Percentiles rank a stretch among this genome's conserved stretches.
phyloP scores from a whole-genome alignment of 2,797 vertebrate genomes.

The Scarus forsteni region DNA sequence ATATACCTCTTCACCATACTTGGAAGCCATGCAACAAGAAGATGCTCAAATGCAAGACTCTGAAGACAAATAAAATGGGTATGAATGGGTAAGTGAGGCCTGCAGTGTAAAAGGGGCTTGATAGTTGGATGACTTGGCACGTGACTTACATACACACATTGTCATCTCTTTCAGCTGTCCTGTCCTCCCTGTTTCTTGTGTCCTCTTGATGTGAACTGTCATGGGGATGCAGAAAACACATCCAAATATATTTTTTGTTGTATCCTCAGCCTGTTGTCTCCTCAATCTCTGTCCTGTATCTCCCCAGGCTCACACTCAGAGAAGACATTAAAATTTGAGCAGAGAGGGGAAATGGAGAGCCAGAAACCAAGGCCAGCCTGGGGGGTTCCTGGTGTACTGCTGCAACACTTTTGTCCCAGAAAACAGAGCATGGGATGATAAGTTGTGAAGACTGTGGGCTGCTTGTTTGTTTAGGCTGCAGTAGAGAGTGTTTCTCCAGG shows the following conservation, averaged over 20 bases:
- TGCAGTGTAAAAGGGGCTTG: too few relatives aligned
- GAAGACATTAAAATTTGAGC: conserved; percentile 66
- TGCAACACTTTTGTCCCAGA: conserved; percentile 63
- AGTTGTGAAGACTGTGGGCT: conserved; percentile 48
- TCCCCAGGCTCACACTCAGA: conserved; percentile 40
- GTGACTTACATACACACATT: not conserved
- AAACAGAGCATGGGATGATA: conserved; percentile 50
- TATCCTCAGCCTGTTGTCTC: conserved; percentile 41
- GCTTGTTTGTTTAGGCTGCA: conserved; percentile 48
- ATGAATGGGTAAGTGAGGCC: too few relatives aligned
- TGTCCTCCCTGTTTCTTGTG: conserved; percentile 19
- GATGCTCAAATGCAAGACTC: too few relatives aligned
- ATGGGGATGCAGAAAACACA: conserved; percentile 28
- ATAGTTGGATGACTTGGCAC: too few relatives aligned
- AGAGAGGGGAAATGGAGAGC: conserved; percentile 36
- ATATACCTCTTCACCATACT: too few relatives aligned
- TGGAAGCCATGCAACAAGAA: too few relatives aligned
- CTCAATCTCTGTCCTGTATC: conserved; percentile 40
- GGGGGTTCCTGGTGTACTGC: conserved; percentile 54
- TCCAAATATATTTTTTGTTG: conserved; percentile 47
- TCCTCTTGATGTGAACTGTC: conserved; percentile 37
- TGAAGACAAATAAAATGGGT: too few relatives aligned
- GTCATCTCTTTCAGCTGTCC: conserved; percentile 23
- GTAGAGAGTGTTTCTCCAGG: conserved; percentile 32
- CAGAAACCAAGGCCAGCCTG: conserved; percentile 34